Percentiles rank a stretch among this genome's conserved stretches.
phyloP scores from a whole-genome alignment of 2,113 vertebrate species.

The Centropus bengalensis region DNA sequence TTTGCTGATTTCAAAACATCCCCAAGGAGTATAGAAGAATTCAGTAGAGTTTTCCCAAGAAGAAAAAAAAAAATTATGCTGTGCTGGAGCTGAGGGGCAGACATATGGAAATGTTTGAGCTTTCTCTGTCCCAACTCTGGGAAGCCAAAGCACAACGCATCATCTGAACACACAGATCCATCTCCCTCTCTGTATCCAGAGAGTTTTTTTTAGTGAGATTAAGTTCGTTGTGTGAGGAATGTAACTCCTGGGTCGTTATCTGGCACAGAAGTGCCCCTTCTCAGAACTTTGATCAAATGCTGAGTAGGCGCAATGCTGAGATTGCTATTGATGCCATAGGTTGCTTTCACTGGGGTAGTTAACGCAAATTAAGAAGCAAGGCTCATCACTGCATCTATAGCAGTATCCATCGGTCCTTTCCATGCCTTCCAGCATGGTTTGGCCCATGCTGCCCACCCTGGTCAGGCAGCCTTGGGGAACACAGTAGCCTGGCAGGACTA shows the following conservation, averaged over 20 bases:
- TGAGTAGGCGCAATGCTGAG: neutral
- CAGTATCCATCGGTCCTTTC: neutral
- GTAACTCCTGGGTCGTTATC: neutral
- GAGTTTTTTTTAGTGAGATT: neutral
- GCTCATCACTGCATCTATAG: neutral
- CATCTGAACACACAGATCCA: neutral
- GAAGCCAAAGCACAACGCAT: neutral
- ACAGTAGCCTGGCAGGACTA: neutral
- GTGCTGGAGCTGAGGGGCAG: neutral
- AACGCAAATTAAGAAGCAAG: neutral
- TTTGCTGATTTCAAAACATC: conserved; percentile 16
- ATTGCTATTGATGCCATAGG: neutral
- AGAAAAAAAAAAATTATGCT: neutral
- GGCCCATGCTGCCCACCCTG: neutral
- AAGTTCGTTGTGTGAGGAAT: neutral
- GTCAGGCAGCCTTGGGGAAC: neutral
- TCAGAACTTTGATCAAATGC: neutral
- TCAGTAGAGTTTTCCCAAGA: neutral
- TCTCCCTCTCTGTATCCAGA: neutral
- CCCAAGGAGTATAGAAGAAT: conserved; percentile 38
- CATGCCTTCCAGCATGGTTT: neutral
- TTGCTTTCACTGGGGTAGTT: neutral
- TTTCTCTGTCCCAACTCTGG: neutral
- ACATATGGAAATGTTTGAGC: neutral
- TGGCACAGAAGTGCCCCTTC: neutral